Conservation (phyloP, 2,888 invertebrate genomes). For the Melinaea menophilus region DNA sequence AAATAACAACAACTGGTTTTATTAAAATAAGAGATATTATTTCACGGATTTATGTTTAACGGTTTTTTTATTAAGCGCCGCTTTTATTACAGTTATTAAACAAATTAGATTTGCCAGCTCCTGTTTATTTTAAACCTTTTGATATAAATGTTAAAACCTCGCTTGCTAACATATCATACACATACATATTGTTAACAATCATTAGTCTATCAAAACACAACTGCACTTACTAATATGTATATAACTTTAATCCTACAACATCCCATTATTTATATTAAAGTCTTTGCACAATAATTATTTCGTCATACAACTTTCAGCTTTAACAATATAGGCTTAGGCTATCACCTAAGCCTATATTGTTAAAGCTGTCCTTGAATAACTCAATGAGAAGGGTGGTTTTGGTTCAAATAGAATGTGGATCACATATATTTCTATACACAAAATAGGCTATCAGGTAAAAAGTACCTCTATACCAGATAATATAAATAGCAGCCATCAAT, state of each 20-base stretch:
- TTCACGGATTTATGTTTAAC: too few relatives aligned
- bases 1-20: too few relatives aligned
- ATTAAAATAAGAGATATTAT: too few relatives aligned
- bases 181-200: too few relatives aligned
- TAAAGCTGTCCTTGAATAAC: neutral
- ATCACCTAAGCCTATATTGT: neutral
- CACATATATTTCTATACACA: neutral
- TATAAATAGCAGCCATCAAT: neutral
- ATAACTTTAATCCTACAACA: neutral
- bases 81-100: too few relatives aligned
- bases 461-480: slow-evolving; percentile 5
- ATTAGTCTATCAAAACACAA: neutral
- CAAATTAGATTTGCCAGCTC: too few relatives aligned
- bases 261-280: neutral
- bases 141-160: too few relatives aligned
- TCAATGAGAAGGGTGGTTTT: neutral
- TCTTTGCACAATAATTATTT: neutral
- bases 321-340: too few relatives aligned
- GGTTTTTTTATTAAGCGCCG: too few relatives aligned
- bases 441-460: neutral
- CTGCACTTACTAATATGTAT: neutral
- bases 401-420: neutral
- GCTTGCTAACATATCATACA: too few relatives aligned
- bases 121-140: too few relatives aligned
- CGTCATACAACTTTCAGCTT: too few relatives aligned